Evolutionary conservation across 2,797 vertebrate species (phyloP).

Genomic region (Hippoglossus hippoglossus): DNA sequence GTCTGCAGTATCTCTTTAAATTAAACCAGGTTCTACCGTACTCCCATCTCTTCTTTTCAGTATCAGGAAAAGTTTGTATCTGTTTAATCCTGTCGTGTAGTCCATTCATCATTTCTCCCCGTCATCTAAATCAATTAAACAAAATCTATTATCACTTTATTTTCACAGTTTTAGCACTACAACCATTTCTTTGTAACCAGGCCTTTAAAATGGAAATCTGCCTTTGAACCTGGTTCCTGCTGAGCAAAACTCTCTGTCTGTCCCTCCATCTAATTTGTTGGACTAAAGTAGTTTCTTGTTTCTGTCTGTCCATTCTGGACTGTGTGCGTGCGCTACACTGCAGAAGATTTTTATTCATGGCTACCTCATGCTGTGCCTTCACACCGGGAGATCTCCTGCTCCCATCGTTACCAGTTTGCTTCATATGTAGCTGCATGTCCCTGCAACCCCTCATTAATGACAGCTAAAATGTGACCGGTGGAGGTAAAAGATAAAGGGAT

Average conservation of each 20-base stretch:
- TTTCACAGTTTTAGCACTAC: neutral
- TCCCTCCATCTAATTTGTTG: constrained; percentile 38
- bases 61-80: neutral
- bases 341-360: constrained; percentile 55
- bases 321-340: constrained; percentile 20
- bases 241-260: constrained; percentile 24
- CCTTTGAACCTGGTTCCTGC: constrained; percentile 43
- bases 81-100: neutral
- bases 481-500: constrained; percentile 15
- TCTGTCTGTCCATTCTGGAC: constrained; percentile 10
- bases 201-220: constrained; percentile 13
- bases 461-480: constrained; percentile 25
- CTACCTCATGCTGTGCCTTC: constrained; percentile 52
- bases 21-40: neutral
- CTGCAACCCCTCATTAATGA: constrained; percentile 39
- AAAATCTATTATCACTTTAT: constrained; percentile 16
- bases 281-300: constrained; percentile 30
- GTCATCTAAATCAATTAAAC: constrained; percentile 6
- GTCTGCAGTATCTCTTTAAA: neutral
- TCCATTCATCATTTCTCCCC: neutral
- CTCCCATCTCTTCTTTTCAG: neutral
- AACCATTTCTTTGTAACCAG: constrained; percentile 7
- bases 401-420: constrained; percentile 36
- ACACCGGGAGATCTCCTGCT: constrained; percentile 37
- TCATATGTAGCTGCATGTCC: constrained; percentile 31